Percentiles rank a stretch among this genome's conserved stretches.
These are phyloP conservation scores for Nyctalus aviator DNA, from an alignment of 2,797 vertebrate genomes.

Conservation along the genomic window DNA sequence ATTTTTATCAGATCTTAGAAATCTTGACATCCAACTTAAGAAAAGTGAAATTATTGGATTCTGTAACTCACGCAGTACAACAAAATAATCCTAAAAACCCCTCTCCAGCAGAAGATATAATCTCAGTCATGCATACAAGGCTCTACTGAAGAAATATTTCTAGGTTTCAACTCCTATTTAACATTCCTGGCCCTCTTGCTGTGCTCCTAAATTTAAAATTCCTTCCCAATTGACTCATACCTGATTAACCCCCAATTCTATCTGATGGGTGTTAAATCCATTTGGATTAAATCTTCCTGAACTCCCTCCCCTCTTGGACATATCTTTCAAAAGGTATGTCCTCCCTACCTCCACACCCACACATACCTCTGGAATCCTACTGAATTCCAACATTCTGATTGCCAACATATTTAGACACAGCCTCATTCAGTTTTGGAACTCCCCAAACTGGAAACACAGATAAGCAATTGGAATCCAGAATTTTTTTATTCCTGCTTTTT, in stretches of 20 bases:
- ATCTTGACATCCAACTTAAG: not conserved
- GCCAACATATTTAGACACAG: not conserved
- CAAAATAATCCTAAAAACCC: not conserved
- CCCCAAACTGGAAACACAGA: not conserved
- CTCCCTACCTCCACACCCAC: not conserved
- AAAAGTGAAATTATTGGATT: conserved; percentile 1
- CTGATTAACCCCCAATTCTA: not conserved
- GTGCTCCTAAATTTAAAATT: not conserved
- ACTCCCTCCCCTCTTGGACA: not conserved
- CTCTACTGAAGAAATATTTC: not conserved
- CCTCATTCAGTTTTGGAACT: not conserved
- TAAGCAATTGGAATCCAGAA: not conserved
- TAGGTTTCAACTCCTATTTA: not conserved
- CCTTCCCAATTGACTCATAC: conserved; percentile 11
- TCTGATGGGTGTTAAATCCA: not conserved
- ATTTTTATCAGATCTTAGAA: conserved; percentile 22
- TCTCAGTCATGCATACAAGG: not conserved
- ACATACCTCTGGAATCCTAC: not conserved
- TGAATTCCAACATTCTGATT: conserved; percentile 6
- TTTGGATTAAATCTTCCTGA: not conserved
- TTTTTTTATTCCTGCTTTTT: conserved; percentile 20
- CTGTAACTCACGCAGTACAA: not conserved
- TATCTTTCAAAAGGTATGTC: not conserved
- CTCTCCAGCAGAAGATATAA: not conserved
- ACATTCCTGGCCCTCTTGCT: not conserved